Evolutionary conservation across 2,888 invertebrate genomes (phyloP), one percentile per base, ranked within the genome.

Genomic region (Sepiola atlantica): DNA sequence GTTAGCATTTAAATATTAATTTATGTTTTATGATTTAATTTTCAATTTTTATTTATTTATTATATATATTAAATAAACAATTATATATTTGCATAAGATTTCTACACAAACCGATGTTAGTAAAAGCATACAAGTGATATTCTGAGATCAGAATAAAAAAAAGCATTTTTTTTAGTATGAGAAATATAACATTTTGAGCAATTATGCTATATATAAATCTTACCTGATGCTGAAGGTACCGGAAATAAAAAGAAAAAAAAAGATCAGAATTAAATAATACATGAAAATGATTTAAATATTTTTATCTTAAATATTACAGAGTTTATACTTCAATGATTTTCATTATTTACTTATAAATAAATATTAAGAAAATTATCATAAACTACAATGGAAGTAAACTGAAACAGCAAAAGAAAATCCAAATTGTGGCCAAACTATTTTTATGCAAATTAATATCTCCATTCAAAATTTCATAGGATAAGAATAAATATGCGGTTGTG

Each of bases 141-240:
- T 77, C 77, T 77, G n/a, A 77, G 14, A 77, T 45, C 2, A 77
- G 16, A 77, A n/a, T 77, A 77, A 77, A 16, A 77, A 32, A 77
- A 77, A 77, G 4, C n/a, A n/a, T 18, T 77, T 77, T 77, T 77
- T 77, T 77, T n/a, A 32, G 32, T 16, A 77, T 77, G 16, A 77
- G 14, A 77, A 77, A 77, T 32, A 32, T 77, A 77, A 16, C n/a
- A 77, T 77, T 77, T 18, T 77, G 77, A 32, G 77, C 2, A 32
- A n/a, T 77, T n/a, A 77, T 77, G n/a, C 16, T 77, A 32, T 77
- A n/a, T 32, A 32, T 77, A 77, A 77, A 32, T 77, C 77, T 77
- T 77, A 77, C 77, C 77, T 77, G 77, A 77, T 77, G 77, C 77
- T 77, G n/a, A 32, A 77, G 77, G 77, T 77, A 77, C 77, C 77